A percentile compares a stretch with the other conserved stretches of the same genome.
Evolutionary conservation across 1,140 invertebrate species (phyloP).

Genomic region (Heliconius nattereri): DNA sequence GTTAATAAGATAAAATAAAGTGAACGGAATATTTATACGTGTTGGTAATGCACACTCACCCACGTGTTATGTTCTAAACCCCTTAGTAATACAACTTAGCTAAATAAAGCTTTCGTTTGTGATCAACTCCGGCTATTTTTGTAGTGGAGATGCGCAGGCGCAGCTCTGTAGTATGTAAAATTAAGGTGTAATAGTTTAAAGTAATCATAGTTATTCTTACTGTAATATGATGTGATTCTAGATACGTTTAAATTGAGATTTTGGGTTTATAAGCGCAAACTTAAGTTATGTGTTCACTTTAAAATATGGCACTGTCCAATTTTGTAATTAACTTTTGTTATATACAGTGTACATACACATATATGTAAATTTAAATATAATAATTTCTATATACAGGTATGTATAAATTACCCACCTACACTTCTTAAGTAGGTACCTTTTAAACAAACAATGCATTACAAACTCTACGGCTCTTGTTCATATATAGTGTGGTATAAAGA

Average conservation of each 20-base stretch:
- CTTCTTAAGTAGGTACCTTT: neutral
- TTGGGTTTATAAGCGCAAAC: too few species aligned
- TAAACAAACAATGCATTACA: neutral
- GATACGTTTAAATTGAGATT: neutral
- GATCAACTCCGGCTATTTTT: conserved; percentile 35
- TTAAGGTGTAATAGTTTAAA: neutral
- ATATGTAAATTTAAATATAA: too few species aligned
- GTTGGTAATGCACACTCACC: conserved; percentile 36
- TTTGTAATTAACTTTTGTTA: too few species aligned
- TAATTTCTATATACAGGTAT: too few species aligned
- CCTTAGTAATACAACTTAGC: conserved; percentile 35
- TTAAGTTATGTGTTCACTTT: too few species aligned
- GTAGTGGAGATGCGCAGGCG: neutral
- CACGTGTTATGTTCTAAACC: conserved; percentile 36
- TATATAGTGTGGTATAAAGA: neutral
- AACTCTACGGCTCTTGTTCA: neutral
- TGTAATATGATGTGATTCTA: neutral
- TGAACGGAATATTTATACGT: conserved; percentile 26
- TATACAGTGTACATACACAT: too few species aligned
- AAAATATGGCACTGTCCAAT: too few species aligned
- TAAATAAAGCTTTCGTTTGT: conserved; percentile 38
- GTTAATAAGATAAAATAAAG: conserved; percentile 39
- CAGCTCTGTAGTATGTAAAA: neutral
- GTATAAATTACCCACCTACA: neutral
- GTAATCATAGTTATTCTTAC: neutral